phyloP scores from a whole-genome alignment of 2,888 invertebrate species.

The Drepanosiphum platanoidis region DNA sequence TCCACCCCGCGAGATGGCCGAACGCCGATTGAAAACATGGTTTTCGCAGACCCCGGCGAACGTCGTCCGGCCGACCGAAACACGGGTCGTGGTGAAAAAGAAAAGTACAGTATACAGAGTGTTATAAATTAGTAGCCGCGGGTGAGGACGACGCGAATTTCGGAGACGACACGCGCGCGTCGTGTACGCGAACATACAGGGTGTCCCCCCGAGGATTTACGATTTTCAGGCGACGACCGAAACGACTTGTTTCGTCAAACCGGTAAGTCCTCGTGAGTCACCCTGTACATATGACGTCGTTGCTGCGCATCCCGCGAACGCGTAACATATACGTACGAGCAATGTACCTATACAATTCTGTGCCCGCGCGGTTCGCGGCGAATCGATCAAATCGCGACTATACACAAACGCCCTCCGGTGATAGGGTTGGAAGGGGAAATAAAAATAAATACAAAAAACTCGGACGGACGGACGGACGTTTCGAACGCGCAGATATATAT shows the following conservation, averaged over 20 bases:
- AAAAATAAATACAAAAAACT: not conserved
- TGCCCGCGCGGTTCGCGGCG: not conserved
- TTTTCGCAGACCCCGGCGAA: not conserved
- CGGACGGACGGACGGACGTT: not conserved
- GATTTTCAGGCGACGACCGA: not conserved
- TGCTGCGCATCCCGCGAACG: not conserved
- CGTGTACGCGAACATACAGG: no score
- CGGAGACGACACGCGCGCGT: no score
- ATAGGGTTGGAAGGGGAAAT: no score
- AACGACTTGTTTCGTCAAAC: no score
- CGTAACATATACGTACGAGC: not conserved
- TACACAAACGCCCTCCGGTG: no score
- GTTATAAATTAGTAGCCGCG: no score
- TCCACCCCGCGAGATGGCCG: no score
- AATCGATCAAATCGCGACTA: slow-evolving; percentile 25
- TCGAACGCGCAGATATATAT: not conserved
- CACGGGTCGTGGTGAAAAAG: not conserved
- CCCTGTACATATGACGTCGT: not conserved
- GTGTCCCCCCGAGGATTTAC: no score
- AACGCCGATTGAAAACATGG: not conserved
- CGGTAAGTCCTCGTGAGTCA: no score
- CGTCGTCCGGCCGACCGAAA: not conserved
- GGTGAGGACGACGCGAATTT: no score
- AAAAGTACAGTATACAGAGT: not conserved
- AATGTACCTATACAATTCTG: not conserved